Percentiles rank a stretch among this genome's conserved stretches.
Conservation (phyloP, 2,888 invertebrate species). For the Heliconius aoede region DNA sequence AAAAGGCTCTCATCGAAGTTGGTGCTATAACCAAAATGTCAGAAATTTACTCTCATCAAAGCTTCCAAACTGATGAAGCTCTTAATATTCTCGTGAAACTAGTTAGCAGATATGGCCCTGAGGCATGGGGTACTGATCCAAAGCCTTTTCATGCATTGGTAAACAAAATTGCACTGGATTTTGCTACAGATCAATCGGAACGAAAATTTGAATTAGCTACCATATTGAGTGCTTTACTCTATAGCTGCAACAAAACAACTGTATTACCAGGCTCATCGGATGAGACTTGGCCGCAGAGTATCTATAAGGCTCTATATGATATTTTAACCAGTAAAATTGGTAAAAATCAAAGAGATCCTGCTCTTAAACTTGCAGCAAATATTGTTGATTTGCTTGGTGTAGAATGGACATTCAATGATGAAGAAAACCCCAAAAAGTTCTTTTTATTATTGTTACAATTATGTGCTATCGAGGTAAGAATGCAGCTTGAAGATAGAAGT, state of each 20-base stretch:
- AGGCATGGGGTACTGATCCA: constrained; percentile 90
- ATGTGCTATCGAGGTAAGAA: constrained; percentile 95
- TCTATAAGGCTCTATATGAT: constrained; percentile 92
- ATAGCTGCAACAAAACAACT: constrained; percentile 87
- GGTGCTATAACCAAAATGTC: constrained; percentile 92
- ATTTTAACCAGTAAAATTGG: constrained; percentile 94
- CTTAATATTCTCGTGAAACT: constrained; percentile 90
- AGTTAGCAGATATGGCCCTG: constrained; percentile 87
- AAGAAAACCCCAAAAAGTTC: constrained; percentile 91
- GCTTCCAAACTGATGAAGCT: constrained; percentile 95
- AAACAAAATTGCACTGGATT: constrained; percentile 92
- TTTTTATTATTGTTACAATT: constrained; percentile 92
- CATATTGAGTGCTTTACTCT: constrained; percentile 89
- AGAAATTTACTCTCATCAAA: constrained; percentile 93
- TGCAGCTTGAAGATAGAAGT: constrained; percentile 95
- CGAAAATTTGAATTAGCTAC: constrained; percentile 94
- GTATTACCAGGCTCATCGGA: constrained; percentile 86
- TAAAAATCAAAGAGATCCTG: constrained; percentile 94
- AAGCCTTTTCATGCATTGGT: constrained; percentile 92
- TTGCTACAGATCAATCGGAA: constrained; percentile 94
- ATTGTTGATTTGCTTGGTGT: constrained; percentile 92
- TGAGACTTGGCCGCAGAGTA: constrained; percentile 91
- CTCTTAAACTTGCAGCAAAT: constrained; percentile 91
- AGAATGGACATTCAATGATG: constrained; percentile 92
- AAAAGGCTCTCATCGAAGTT: constrained; percentile 89